phyloP scores from a whole-genome alignment of 1,140 invertebrate genomes.

The Gryon sp. region DNA sequence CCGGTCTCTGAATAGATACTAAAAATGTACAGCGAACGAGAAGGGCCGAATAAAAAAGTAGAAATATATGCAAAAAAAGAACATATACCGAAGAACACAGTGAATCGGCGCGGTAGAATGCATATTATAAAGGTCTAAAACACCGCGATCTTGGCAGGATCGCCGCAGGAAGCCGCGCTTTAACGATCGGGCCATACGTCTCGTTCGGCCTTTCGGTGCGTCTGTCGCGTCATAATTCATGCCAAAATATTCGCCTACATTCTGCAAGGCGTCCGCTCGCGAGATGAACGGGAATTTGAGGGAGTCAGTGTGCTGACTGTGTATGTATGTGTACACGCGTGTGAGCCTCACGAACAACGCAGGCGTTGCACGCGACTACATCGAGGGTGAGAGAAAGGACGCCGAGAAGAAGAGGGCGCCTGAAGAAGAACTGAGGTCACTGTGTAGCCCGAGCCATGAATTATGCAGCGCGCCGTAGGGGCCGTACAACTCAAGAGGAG shows the following conservation, averaged over 20 bases:
- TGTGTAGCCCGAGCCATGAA: slow-evolving; percentile 74
- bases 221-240: slow-evolving; percentile 69
- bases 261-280: slow-evolving; percentile 57
- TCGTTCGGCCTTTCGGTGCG: slow-evolving; percentile 50
- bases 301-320: no score
- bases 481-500: slow-evolving; percentile 65
- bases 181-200: slow-evolving; percentile 58
- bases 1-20: neutral
- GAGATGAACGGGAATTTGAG: slow-evolving; percentile 45
- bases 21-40: slow-evolving; percentile 4
- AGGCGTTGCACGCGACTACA: slow-evolving; percentile 46
- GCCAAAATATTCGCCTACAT: slow-evolving; percentile 76
- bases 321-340: slow-evolving; percentile 64
- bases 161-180: slow-evolving; percentile 59
- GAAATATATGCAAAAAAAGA: slow-evolving; percentile 15
- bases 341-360: slow-evolving; percentile 68
- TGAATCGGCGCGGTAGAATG: slow-evolving; percentile 17
- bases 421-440: slow-evolving; percentile 58
- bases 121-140: slow-evolving; percentile 34
- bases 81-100: neutral
- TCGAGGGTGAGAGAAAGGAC: slow-evolving; percentile 54
- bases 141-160: slow-evolving; percentile 31
- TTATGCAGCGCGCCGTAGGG: slow-evolving; percentile 76
- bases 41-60: neutral
- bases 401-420: slow-evolving; percentile 35